Percentiles rank a stretch among this genome's conserved stretches.
Conservation (phyloP, 2,888 invertebrate genomes). For the Napeogenes sylphis region DNA sequence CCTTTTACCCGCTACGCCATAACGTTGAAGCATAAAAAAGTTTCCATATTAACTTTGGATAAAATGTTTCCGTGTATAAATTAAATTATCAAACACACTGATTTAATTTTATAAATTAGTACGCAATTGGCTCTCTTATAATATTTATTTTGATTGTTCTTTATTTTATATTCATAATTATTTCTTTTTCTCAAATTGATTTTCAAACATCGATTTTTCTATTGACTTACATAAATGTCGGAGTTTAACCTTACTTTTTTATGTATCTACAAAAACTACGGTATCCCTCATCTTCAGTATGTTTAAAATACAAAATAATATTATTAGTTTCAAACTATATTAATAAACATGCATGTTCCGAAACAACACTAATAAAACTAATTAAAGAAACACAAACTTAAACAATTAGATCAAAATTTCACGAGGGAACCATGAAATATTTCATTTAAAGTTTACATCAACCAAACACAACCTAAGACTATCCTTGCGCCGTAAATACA, state of each 20-base stretch:
- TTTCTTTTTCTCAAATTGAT: no score
- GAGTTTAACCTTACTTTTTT: no score
- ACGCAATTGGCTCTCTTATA: background rate
- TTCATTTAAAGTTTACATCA: conserved; percentile 15
- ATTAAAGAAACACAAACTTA: background rate
- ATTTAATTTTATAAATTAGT: background rate
- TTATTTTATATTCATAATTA: no score
- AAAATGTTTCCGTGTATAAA: background rate
- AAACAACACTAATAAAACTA: background rate
- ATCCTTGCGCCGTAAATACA: conserved; percentile 39
- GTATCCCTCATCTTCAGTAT: no score
- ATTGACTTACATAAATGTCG: no score
- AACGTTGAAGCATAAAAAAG: conserved; percentile 1
- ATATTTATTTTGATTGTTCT: no score
- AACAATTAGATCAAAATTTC: conserved; percentile 1
- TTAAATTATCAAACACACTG: background rate
- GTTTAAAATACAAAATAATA: no score
- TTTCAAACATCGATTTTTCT: no score
- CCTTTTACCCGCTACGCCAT: background rate
- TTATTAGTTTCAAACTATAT: background rate
- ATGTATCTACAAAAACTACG: no score
- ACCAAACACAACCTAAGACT: conserved; percentile 32
- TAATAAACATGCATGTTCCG: background rate
- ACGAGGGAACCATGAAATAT: background rate
- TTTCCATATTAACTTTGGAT: background rate